phyloP scores from a whole-genome alignment of 1,140 invertebrate species.

The Euwallacea similis region DNA sequence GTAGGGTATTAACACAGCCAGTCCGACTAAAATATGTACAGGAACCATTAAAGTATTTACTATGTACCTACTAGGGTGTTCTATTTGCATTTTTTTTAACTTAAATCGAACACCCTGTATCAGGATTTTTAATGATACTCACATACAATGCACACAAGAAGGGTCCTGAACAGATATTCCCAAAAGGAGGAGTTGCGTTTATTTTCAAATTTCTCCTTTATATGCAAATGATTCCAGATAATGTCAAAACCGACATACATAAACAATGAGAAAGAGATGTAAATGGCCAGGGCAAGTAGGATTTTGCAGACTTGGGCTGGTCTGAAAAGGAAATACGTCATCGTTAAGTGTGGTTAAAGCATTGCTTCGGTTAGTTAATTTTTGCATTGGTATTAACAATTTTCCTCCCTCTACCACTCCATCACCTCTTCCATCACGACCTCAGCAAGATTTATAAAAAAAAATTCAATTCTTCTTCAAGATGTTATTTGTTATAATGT shows the following conservation, averaged over 20 bases:
- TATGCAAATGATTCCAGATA: conserved; percentile 71
- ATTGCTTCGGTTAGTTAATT: conserved; percentile 46
- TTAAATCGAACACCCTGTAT: neutral
- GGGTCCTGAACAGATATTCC: conserved; percentile 70
- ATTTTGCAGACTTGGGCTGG: conserved; percentile 74
- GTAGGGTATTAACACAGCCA: conserved; percentile 78
- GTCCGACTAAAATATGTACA: conserved; percentile 57
- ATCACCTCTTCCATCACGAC: no score
- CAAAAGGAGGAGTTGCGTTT: conserved; percentile 55
- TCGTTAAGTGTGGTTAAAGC: conserved; percentile 59
- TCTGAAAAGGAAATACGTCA: conserved; percentile 55
- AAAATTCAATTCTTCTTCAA: no score
- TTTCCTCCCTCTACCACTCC: conserved; percentile 42
- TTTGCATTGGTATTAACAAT: conserved; percentile 66
- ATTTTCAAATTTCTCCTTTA: conserved; percentile 53
- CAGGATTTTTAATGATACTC: conserved; percentile 55
- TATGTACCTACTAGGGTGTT: neutral
- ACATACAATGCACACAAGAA: conserved; percentile 75
- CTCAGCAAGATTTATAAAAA: no score
- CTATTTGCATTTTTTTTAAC: neutral
- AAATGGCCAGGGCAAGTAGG: conserved; percentile 78
- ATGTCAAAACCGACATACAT: conserved; percentile 89
- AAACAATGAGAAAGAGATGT: conserved; percentile 81
- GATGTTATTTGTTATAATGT: no score
- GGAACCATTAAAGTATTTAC: neutral